Evolutionary conservation across 1,140 invertebrate species (phyloP), one percentile per base, ranked within the genome.

Genomic region (Atopsyche davidsoni): DNA sequence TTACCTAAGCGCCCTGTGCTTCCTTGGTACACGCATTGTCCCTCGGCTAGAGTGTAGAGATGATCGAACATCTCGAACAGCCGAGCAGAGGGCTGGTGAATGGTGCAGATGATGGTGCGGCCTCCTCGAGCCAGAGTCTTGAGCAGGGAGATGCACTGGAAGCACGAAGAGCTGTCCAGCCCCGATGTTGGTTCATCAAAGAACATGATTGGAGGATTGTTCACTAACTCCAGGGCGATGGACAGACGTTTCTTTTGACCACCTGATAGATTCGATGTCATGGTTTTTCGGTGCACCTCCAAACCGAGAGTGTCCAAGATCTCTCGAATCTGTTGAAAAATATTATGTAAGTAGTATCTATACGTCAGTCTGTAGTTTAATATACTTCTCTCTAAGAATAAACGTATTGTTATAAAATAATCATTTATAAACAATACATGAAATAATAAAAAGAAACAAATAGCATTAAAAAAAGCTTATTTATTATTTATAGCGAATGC

Each of bases 1-100:
- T 55, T 55, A 73, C 72, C 72, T 39, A 97, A 69, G 57, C 88
- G 81, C 44, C 77, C 79, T 0, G 87, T 87, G 44, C 84, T 86
- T 25, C 94, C 94, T 64, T 93, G 85, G 63, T 96, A 98, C 2
- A 97, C 87, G 64, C 92, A 96, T 62, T 93, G 87, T 1, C 95
- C 95, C 59, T 96, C 89, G 11, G 91, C 87, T 23, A 98, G 66
- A 2, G 94, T 91, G 64, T 96, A 97, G 28, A 97, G 72, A 70
- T 94, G 86, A 66, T 98, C 94, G 67, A 98, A 98, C 86, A 94
- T 96, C 67, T 97, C 92, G 63, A 98, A 98, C 19, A 97, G 72
- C 59, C 92, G 83, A 9, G 94, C 93, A 28, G 90, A 94, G 0
- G 96, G 96, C 64, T 98, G 96, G 74, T 98, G 96, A 58, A 98